Conservation (phyloP, 1,140 invertebrate genomes). For the Gonioctena quinquepunctata region DNA sequence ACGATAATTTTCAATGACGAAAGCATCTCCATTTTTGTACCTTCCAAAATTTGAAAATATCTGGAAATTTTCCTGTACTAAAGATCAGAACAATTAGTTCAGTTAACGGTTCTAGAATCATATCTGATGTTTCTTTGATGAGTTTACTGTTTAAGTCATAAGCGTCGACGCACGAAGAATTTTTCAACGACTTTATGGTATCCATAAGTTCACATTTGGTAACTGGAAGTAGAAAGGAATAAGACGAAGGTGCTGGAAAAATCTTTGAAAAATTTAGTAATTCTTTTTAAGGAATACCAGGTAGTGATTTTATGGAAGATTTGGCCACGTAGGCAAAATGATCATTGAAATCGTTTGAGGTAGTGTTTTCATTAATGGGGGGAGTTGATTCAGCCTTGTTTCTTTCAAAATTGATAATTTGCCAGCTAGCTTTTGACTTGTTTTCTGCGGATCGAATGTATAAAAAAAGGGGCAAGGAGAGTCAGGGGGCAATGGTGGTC, state of each 20-base stretch:
- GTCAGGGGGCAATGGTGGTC: no score
- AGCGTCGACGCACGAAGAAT: neutral
- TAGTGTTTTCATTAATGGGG: no score
- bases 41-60: neutral
- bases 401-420: no score
- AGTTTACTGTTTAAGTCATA: neutral
- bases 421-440: no score
- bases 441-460: no score
- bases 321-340: no score
- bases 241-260: neutral
- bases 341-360: no score
- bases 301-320: neutral
- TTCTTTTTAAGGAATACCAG: neutral
- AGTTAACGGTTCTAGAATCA: no score
- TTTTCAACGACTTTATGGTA: neutral
- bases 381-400: no score
- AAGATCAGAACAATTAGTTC: no score
- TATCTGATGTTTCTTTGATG: neutral
- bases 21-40: neutral
- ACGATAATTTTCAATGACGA: conserved; percentile 22
- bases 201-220: neutral
- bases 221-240: no score
- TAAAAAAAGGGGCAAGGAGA: no score
- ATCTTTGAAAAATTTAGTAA: neutral
- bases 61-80: neutral